Evolutionary conservation across 2,113 vertebrate species (phyloP).

Genomic region (Blennius ocellaris): DNA sequence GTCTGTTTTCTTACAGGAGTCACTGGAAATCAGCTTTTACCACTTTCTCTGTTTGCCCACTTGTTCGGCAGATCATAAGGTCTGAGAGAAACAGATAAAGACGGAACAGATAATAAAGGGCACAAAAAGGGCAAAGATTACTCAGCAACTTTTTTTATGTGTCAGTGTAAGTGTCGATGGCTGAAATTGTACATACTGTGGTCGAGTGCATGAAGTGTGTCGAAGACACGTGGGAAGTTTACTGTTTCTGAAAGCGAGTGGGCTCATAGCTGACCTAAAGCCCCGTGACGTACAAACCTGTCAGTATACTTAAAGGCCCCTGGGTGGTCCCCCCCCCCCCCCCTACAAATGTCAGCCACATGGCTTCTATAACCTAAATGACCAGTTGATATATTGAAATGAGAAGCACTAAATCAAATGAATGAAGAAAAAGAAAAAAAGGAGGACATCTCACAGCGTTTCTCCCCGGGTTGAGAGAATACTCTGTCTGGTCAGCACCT

Average conservation of each 20-base stretch:
- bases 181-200: too few species aligned
- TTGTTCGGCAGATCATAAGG: too few species aligned
- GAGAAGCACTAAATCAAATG: constrained; percentile 2
- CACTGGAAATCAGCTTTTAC: too few species aligned
- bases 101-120: too few species aligned
- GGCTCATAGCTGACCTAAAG: neutral
- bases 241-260: neutral
- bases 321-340: constrained; percentile 44
- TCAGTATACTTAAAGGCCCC: neutral
- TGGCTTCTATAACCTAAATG: constrained; percentile 26
- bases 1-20: too few species aligned
- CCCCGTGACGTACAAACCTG: constrained; percentile 12
- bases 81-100: too few species aligned
- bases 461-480: neutral
- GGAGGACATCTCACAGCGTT: constrained; percentile 14
- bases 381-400: constrained; percentile 46
- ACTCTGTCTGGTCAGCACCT: constrained; percentile 72
- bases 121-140: too few species aligned
- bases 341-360: neutral
- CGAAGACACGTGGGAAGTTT: too few species aligned
- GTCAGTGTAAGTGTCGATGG: too few species aligned
- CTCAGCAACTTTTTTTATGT: too few species aligned
- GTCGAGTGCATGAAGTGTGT: too few species aligned
- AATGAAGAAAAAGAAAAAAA: constrained; percentile 35
- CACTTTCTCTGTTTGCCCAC: too few species aligned